Base-by-base conservation (phyloP, 2,888 invertebrate species). In the Campoletis raptor region DNA sequence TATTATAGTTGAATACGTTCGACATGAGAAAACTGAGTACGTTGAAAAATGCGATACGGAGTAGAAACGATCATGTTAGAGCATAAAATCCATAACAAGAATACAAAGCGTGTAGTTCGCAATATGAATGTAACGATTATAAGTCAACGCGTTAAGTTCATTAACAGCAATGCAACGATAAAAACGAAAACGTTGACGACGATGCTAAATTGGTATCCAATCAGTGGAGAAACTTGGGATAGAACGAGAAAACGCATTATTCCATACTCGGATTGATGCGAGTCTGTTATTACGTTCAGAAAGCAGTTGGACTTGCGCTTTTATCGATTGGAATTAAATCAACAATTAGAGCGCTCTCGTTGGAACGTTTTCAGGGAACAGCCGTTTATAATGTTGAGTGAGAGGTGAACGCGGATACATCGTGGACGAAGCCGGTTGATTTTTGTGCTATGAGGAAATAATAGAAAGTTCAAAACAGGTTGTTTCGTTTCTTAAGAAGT, bases 291-390 rank as follows among this genome's bases (percentile, higher is more conserved):
- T 83, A 83, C 30, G 54, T 81, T 36, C 5, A 57, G 40, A 66
- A 74, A 40, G 76, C 76, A n/a, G 61, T 30, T 54, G 48, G 42
- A 24, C 30, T 77, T 57, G 78, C 70, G 78, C 78, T 79, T 81
- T 79, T 86, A 84, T 86, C 77, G 86, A 86, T 86, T 69, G 40
- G 64, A 84, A 86, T 86, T 79, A 84, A 86, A 84, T 81, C 78
- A 74, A 86, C 81, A 84, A 86, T 86, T 81, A 86, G 84, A 79
- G 81, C 78, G 81, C 54, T 78, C 78, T 45, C 45, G 85, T 81
- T 74, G 36, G 45, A 78, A 83, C 64, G 52, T 78, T 78, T 86
- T 84, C 81, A 79, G 12, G 74, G 69, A 84, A 86, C 69, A 42
- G 67, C 24, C 21, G 52, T 77, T 77, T 24, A 37, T 66, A 64